Base-by-base conservation (phyloP, 2,797 vertebrate species). In the Propithecus perrieri region DNA sequence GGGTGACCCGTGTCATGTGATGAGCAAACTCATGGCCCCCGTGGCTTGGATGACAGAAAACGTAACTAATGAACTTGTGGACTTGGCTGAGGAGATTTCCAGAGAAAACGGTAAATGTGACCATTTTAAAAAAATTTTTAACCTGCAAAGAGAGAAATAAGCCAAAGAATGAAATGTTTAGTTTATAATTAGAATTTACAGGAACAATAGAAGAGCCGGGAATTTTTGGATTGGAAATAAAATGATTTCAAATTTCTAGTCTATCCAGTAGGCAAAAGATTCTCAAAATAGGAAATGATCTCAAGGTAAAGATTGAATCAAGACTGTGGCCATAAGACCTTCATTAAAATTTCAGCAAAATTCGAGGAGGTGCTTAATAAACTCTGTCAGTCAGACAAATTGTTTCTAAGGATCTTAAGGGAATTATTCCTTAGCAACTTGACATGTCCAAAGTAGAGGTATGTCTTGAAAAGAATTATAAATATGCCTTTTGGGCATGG, bases 171-270 rank as follows among this genome's bases (percentile, higher is more conserved):
- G 15, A 91, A 91, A 84, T 83, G 35, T 61, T 75, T 84, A 43
- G 53, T 69, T 92, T 92, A 59, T 85, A 69, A 86, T 74, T 80
- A 91, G 53, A 88, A 85, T 93, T 88, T 86, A 43, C 5, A 81
- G n/a, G 46, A 17, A 22, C 30, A 76, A 17, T 33, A 78, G 53
- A 81, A 85, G 15, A 76, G n/a, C 10, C 20, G 28, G 80, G 85
- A 85, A 10, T 48, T 92, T 67, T 57, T 74, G 65, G 65, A 9
- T 48, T 94, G 38, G 84, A 95, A 69, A 76, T 72, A 55, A 91
- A 78, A 72, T 8, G 20, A 24, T 81, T 57, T 91, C 59, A 85
- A 55, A 76, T 93, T 69, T 55, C 57, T n/a, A 10, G 35, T 93
- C 74, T 91, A 48, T 83, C 35, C 12, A 86, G 14, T 79, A 18